Percentiles rank a stretch among this genome's conserved stretches.
phyloP scores from a whole-genome alignment of 64 coral and sea anemone species.

The Platygyra sinensis region DNA sequence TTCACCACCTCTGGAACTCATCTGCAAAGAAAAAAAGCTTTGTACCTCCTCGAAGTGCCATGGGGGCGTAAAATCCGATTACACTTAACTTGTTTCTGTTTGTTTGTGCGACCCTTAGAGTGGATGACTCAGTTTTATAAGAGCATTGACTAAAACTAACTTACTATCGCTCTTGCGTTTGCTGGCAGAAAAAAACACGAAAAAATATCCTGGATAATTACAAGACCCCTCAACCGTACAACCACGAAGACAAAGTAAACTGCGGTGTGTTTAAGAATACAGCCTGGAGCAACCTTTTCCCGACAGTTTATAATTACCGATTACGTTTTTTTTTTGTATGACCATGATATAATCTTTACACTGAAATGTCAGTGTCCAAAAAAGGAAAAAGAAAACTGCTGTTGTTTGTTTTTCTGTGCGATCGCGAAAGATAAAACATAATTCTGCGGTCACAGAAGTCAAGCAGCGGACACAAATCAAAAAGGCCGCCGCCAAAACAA shows the following conservation, averaged over 20 bases:
- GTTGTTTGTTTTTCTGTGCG: not conserved
- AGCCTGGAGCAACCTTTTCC: no score
- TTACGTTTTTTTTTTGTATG: no score
- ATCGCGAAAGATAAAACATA: not conserved
- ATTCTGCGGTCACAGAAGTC: not conserved
- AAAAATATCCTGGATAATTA: not conserved
- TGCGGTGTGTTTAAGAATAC: no score
- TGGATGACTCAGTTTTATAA: not conserved
- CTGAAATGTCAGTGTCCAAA: no score
- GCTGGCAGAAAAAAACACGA: not conserved
- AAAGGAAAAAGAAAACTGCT: not conserved
- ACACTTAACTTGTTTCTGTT: not conserved
- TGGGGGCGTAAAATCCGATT: not conserved
- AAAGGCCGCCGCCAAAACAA: slow-evolving; percentile 21
- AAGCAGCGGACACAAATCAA: not conserved
- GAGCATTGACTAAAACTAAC: not conserved
- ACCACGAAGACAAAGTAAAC: not conserved
- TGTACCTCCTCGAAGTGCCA: slow-evolving; percentile 9
- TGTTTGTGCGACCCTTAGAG: not conserved
- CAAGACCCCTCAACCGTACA: not conserved
- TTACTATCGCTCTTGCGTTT: not conserved
- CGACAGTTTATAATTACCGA: no score
- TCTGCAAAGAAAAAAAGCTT: not conserved
- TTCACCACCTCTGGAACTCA: not conserved
- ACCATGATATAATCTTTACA: no score